Percentiles rank a stretch among this genome's conserved stretches.
Evolutionary conservation across 2,888 invertebrate genomes (phyloP).

Genomic region (Cephalotes varians): DNA sequence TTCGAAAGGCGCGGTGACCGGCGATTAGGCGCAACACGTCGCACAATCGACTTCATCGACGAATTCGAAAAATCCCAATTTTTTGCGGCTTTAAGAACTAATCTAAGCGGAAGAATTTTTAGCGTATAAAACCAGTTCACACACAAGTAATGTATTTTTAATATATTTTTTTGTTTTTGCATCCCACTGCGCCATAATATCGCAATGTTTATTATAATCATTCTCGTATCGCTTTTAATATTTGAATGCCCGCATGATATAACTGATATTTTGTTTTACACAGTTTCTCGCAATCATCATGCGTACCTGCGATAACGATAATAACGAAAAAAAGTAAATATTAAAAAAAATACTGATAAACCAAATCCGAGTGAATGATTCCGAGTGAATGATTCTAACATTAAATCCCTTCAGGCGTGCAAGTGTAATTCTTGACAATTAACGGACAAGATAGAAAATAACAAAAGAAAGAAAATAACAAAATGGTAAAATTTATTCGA

Average conservation of each 20-base stretch:
- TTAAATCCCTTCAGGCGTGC: background rate
- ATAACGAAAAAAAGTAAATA: background rate
- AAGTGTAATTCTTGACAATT: conserved; percentile 3
- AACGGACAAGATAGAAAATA: background rate
- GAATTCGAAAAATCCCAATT: conserved; percentile 6
- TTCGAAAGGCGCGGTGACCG: conserved; percentile 26
- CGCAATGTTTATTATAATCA: background rate
- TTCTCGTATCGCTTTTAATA: background rate
- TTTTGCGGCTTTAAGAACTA: background rate
- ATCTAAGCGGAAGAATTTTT: background rate
- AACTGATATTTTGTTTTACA: conserved; percentile 1
- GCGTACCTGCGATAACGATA: background rate
- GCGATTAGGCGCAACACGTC: conserved; percentile 25
- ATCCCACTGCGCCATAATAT: background rate
- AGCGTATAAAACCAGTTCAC: background rate
- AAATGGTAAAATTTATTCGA: background rate
- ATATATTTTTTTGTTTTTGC: background rate
- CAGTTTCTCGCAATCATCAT: background rate
- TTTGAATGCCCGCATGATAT: background rate
- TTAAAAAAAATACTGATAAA: background rate
- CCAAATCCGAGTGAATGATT: background rate
- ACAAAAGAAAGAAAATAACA: no score
- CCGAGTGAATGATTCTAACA: no score
- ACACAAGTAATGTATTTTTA: background rate
- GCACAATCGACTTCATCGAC: background rate